A percentile compares a stretch with the other conserved stretches of the same genome.
phyloP scores from a whole-genome alignment of 2,797 vertebrate genomes.

The Rhabdophis nuchalis region DNA sequence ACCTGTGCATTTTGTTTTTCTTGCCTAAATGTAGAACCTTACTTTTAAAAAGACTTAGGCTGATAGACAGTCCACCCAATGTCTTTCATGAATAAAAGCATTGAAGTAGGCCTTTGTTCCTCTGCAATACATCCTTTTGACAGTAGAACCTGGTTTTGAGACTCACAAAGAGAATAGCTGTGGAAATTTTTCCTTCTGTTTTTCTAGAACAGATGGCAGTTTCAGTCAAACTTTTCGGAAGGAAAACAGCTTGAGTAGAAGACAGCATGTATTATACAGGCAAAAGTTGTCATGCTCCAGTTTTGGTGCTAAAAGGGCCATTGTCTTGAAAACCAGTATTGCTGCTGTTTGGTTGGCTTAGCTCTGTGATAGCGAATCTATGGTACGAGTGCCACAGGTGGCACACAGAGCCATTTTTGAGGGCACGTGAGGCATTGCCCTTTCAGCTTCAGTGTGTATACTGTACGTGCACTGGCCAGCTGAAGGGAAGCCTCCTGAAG shows the following conservation, averaged over 20 bases:
- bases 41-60: not conserved
- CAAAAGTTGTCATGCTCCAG: not conserved
- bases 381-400: too few species aligned
- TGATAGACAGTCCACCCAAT: not conserved
- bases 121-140: not conserved
- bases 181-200: not conserved
- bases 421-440: too few species aligned
- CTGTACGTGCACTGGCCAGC: too few species aligned
- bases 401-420: too few species aligned
- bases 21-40: too few species aligned
- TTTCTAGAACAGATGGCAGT: not conserved
- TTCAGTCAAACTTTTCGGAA: not conserved
- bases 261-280: not conserved
- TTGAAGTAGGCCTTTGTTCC: too few species aligned
- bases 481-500: too few species aligned
- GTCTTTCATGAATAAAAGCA: not conserved
- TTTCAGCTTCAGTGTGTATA: too few species aligned
- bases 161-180: not conserved
- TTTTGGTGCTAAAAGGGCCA: not conserved
- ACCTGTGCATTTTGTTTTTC: too few species aligned
- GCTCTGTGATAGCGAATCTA: not conserved
- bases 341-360: not conserved
- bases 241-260: not conserved
- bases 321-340: not conserved
- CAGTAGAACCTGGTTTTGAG: not conserved